Percentiles rank a stretch among this genome's conserved stretches.
Evolutionary conservation across 2,888 invertebrate species (phyloP).

Genomic region (Epinotia demarniana): DNA sequence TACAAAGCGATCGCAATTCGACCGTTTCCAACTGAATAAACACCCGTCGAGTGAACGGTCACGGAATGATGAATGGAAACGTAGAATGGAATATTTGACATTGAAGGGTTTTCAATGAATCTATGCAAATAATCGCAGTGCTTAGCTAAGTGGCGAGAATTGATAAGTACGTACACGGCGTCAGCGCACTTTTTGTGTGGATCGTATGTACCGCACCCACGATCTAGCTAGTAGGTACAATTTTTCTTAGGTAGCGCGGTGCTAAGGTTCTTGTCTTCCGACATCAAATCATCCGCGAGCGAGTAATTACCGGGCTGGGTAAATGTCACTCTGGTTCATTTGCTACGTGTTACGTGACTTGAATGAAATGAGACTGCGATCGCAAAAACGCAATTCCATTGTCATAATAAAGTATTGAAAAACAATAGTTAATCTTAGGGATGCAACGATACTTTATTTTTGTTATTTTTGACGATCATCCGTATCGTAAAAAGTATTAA

Average conservation of each 20-base stretch:
- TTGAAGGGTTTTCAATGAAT: constrained; percentile 51
- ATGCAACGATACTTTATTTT: no score
- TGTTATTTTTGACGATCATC: no score
- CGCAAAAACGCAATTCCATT: constrained; percentile 17
- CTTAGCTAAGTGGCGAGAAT: constrained; percentile 14
- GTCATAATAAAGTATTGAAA: not conserved
- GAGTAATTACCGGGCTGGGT: not conserved
- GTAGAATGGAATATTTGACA: constrained; percentile 69
- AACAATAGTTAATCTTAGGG: not conserved
- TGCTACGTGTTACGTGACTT: constrained; percentile 13
- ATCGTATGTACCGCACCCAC: constrained; percentile 1
- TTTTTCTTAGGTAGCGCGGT: not conserved
- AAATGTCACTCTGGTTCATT: constrained; percentile 9
- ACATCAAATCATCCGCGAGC: constrained; percentile 5
- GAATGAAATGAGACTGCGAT: constrained; percentile 2
- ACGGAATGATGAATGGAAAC: constrained; percentile 42
- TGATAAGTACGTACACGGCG: no score
- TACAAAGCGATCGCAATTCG: constrained; percentile 27
- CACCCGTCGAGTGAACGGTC: constrained; percentile 21
- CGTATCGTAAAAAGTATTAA: no score
- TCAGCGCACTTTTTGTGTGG: not conserved
- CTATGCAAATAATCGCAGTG: constrained; percentile 32
- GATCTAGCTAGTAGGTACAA: not conserved
- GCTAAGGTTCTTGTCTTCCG: not conserved
- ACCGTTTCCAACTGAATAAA: constrained; percentile 35